A percentile compares a stretch with the other conserved stretches of the same genome.
These are phyloP conservation scores for Tethea ocularis DNA, from an alignment of 2,888 invertebrate genomes.

Conservation along the genomic window DNA sequence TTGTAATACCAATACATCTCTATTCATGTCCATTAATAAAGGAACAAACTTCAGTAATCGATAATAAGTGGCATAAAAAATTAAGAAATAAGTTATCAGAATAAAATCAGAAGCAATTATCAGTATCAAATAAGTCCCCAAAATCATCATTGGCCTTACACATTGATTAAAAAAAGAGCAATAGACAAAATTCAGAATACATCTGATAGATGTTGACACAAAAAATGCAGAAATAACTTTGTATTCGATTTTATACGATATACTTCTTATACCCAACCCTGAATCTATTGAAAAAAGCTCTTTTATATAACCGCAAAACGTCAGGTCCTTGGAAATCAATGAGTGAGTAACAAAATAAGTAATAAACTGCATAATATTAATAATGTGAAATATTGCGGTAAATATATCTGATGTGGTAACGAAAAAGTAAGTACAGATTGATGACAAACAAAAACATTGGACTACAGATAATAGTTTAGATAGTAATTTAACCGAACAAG, in stretches of 20 bases:
- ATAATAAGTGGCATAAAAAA: conserved; percentile 19
- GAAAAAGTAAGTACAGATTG: conserved; percentile 1
- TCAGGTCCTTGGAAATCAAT: not conserved
- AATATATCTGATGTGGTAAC: not conserved
- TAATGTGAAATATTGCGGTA: not conserved
- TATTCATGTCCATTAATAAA: conserved; percentile 8
- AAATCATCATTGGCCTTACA: conserved; percentile 3
- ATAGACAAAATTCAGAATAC: not conserved
- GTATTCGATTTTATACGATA: conserved; percentile 10
- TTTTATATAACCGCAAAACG: conserved; percentile 5
- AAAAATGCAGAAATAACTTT: conserved; percentile 11
- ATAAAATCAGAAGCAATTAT: conserved; percentile 17
- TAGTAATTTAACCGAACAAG: not conserved
- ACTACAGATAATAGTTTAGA: not conserved
- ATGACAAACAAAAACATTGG: conserved; percentile 7
- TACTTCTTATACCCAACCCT: conserved; percentile 5
- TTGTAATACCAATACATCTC: conserved; percentile 12
- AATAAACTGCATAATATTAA: not conserved
- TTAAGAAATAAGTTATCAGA: conserved; percentile 18
- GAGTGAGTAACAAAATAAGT: not conserved
- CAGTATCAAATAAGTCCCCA: conserved; percentile 10
- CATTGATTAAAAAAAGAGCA: conserved; percentile 12
- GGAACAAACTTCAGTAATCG: conserved; percentile 15
- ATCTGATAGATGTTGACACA: not conserved
- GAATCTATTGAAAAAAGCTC: conserved; percentile 13